Evolutionary conservation across 2,888 invertebrate species (phyloP), one percentile per base, ranked within the genome.

Genomic region (Xestia c-nigrum): DNA sequence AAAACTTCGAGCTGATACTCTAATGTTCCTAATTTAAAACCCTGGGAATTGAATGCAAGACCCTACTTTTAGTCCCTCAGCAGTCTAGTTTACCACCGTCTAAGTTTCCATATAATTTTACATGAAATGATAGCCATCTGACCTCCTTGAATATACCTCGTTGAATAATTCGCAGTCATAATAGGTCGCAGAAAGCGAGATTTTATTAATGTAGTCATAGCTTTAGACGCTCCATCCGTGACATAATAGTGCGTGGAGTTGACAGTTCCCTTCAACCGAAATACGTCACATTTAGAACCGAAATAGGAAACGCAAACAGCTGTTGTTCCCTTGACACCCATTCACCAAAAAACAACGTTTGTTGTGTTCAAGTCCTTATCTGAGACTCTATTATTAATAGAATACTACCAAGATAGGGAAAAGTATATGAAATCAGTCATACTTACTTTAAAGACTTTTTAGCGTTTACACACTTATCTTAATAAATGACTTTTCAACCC

Each of bases 161-260:
- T n/a, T 21, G 5, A 16, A 40, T 1, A 40, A 47, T 55, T 38
- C 24, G 9, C 21, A 12, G 24, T n/a, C n/a, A n/a, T n/a, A 46
- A 66, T 59, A 50, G 5, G 2, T 61, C 19, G 38, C 12, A 63
- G 46, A 43, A 43, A 40, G 10, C 47, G 38, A 70, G 21, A 70
- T 63, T 64, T 14, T 63, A 59, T 64, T 68, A n/a, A 72, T 74
- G 16, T 78, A 79, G 77, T 64, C 43, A 57, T 24, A 68, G 43
- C 65, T 71, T 74, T 55, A 64, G n/a, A 38, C 14, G 16, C 40
- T 72, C 74, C 75, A 76, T 79, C 64, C 63, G 78, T 85, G 89
- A 89, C 89, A 87, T 83, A 78, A 85, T 82, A 88, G 88, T 86
- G 85, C 77, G 72, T 66, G 81, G 72, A 82, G 76, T 24, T 46